Evolutionary conservation across 1,140 invertebrate genomes (phyloP).

Genomic region (Zophobas morio): DNA sequence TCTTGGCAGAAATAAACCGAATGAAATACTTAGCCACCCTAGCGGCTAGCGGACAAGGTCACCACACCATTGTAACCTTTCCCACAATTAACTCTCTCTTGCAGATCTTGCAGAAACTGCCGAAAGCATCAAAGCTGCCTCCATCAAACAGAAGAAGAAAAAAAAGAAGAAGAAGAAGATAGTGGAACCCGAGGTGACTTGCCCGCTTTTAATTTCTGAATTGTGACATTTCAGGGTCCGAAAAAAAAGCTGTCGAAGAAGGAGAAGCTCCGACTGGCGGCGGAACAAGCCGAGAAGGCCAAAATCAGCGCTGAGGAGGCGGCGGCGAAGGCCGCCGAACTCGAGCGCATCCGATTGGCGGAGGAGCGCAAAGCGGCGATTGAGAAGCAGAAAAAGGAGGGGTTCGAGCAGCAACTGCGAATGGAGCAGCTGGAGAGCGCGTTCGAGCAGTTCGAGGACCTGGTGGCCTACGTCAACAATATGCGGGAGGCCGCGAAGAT

Average conservation of each 20-base stretch:
- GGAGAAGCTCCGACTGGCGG: constrained; percentile 67
- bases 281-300: constrained; percentile 67
- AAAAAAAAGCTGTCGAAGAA: constrained; percentile 68
- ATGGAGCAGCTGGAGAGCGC: constrained; percentile 58
- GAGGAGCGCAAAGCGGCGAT: constrained; percentile 54
- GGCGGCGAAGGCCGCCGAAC: constrained; percentile 62
- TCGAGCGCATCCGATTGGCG: constrained; percentile 62
- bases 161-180: constrained; percentile 44
- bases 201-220: not conserved
- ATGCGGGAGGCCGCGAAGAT: not conserved
- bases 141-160: constrained; percentile 22
- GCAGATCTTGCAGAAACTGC: not conserved
- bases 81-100: too few relatives aligned
- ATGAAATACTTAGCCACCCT: constrained; percentile 28
- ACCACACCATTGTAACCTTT: not conserved
- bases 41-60: constrained; percentile 23
- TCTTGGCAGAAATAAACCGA: constrained; percentile 8
- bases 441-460: constrained; percentile 38
- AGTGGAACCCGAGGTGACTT: constrained; percentile 6
- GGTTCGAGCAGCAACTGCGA: constrained; percentile 55
- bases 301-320: constrained; percentile 68
- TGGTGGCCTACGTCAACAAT: constrained; percentile 40
- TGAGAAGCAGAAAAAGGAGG: constrained; percentile 60
- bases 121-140: constrained; percentile 13
- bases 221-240: constrained; percentile 48